Base-by-base conservation (phyloP, 2,113 vertebrate species). In the Pan troglodytes region DNA sequence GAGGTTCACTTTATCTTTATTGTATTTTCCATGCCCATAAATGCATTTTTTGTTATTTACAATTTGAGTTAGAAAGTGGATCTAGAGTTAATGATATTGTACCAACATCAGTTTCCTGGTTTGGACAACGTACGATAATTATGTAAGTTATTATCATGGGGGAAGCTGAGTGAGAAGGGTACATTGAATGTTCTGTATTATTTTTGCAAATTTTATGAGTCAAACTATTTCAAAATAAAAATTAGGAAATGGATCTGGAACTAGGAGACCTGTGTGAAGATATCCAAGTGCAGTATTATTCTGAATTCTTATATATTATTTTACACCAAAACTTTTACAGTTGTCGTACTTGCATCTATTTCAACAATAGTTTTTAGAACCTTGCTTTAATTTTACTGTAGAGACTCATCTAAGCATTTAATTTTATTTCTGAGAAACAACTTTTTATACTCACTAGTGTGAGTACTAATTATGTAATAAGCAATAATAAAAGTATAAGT, bases 321-420 rank as follows among this genome's bases (percentile, higher is more conserved):
- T 93, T 72, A 48, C 4, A 92, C 11, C 32, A 57, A 52, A 79
- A 70, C 12, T 50, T 92, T 88, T 90, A 52, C 1, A 81, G 18
- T 70, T 68, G 6, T 38, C 32, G 78, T 80, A 73, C 8, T 14
- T 3, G 61, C 0, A 79, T 0, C 4, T 64, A 52, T 82, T 88
- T 70, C 40, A 96, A 57, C 30, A 88, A 30, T 14, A 88, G 9
- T 55, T 86, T 92, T 76, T 90, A 81, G 84, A 87, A 87, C 23
- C 27, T 92, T 57, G 78, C 22, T 4, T 93, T 81, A 73, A 72
- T 93, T 86, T 89, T 89, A 88, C 55, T 88, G 12, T 61, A 82
- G 57, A 93, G 79, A 92, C 6, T 82, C 59, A 92, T 43, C 3
- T 92, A 87, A 83, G 32, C 40, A 82, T 93, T 96, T 92, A 94